These are phyloP conservation scores for Napeogenes sylphis DNA, from an alignment of 2,888 invertebrate species.

Conservation along the genomic window DNA sequence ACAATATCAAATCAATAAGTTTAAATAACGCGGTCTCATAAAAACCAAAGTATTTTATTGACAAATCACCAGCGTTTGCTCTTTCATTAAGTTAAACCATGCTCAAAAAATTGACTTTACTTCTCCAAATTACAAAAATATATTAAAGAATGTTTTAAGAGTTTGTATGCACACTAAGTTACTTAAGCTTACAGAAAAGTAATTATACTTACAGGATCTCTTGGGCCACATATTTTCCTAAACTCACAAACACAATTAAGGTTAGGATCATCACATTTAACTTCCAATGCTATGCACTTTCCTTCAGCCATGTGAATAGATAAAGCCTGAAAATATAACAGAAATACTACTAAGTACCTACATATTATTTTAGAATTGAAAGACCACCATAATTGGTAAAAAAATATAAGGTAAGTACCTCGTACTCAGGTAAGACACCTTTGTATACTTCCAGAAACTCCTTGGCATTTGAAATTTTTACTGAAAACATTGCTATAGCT, in stretches of 20 bases:
- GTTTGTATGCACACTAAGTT: no score
- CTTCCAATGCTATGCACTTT: slow-evolving; percentile 89
- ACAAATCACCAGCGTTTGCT: no score
- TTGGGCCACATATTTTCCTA: slow-evolving; percentile 90
- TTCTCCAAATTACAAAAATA: no score
- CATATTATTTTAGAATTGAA: background rate
- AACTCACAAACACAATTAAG: slow-evolving; percentile 82
- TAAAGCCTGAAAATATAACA: slow-evolving; percentile 78
- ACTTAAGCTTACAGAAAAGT: no score
- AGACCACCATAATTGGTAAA: background rate
- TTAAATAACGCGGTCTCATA: no score
- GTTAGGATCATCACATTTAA: slow-evolving; percentile 76
- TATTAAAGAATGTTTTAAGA: no score
- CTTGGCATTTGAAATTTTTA: slow-evolving; percentile 87
- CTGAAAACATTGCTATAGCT: slow-evolving; percentile 87
- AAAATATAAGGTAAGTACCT: slow-evolving; percentile 55
- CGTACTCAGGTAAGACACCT: slow-evolving; percentile 87
- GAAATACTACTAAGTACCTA: background rate
- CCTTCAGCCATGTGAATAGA: slow-evolving; percentile 90
- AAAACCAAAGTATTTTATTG: no score
- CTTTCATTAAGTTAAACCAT: no score
- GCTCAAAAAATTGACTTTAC: no score
- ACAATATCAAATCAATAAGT: no score
- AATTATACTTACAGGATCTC: slow-evolving; percentile 79
- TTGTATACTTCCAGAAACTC: slow-evolving; percentile 96